Base-by-base conservation (phyloP, 1,140 invertebrate genomes). In the Conus betulinus region DNA sequence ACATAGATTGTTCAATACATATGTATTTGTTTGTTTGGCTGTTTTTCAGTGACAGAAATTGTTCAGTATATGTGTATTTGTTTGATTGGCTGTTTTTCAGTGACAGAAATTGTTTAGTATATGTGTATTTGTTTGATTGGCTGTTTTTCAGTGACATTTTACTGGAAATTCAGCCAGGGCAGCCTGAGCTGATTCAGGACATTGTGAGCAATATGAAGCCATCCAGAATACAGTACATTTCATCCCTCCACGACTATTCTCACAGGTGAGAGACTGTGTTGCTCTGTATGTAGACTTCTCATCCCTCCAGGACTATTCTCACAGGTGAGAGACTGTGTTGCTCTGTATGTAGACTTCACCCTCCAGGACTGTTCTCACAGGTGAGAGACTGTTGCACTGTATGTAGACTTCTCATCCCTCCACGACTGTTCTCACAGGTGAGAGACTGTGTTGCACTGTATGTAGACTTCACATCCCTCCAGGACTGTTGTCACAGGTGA, bases 141-240 rank as follows among this genome's bases (percentile, higher is more conserved):
- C 25, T 79, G 67, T 27, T 83, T 84, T 84, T 39, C 82, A 84
- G 82, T 67, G 82, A 84, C 25, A 63, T 84, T 25, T 25, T 60
- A 23, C 53, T 84, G 55, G 82, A 84, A 39, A 67, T 84, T 17
- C 53, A 84, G n/a, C 55, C 82, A 63, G 82, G 82, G 13, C 82
- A 84, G n/a, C 82, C 82, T 15, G 25, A 25, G 7, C 5, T 27
- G 27, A 84, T 84, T 51, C 20, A 63, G n/a, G 20, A 84, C 20
- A 84, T 60, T 60, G 57, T 84, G 23, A n/a, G 15, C 3, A 27
- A 15, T 17, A 27, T 51, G 57, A 60, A 25, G 4, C 6, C 23
- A 6, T 8, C 25, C 8, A 10, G n/a, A 6, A 3, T 84, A 20
- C n/a, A 63, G 25, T 60, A 25, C 52, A 23, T 84, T 7, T n/a